Conservation (phyloP, 2,113 vertebrate species). For the Indicator indicator region DNA sequence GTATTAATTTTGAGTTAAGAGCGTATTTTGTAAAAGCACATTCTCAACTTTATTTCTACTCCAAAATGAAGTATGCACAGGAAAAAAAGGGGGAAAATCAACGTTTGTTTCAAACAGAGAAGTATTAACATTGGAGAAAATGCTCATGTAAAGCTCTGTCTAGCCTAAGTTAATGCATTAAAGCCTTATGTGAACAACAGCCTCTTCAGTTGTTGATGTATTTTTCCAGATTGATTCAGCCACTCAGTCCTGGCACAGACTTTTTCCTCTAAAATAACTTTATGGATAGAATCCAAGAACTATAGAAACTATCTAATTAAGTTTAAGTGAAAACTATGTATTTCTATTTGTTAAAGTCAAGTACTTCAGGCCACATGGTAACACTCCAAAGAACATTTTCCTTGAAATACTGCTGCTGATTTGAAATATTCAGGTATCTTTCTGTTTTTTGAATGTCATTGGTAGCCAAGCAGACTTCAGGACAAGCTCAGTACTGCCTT, state of each 20-base stretch:
- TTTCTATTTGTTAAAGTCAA: background rate
- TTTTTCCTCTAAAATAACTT: background rate
- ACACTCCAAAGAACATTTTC: background rate
- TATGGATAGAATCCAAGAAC: background rate
- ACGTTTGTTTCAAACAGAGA: background rate
- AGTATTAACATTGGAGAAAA: background rate
- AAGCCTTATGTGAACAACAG: background rate
- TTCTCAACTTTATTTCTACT: background rate
- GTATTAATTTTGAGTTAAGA: background rate
- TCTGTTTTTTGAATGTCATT: background rate
- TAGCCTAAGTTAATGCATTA: background rate
- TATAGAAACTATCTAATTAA: background rate
- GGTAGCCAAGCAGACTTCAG: background rate
- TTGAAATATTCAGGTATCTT: background rate
- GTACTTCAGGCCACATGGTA: background rate
- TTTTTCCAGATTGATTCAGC: background rate
- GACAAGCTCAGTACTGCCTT: background rate
- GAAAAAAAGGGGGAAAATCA: background rate
- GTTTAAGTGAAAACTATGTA: background rate
- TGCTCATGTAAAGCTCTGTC: background rate
- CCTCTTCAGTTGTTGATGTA: background rate
- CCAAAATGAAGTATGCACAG: background rate
- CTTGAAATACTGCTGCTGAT: background rate
- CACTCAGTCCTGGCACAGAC: background rate
- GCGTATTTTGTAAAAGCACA: background rate